phyloP scores from a whole-genome alignment of 2,113 vertebrate species.

The Dryoscopus gambensis region DNA sequence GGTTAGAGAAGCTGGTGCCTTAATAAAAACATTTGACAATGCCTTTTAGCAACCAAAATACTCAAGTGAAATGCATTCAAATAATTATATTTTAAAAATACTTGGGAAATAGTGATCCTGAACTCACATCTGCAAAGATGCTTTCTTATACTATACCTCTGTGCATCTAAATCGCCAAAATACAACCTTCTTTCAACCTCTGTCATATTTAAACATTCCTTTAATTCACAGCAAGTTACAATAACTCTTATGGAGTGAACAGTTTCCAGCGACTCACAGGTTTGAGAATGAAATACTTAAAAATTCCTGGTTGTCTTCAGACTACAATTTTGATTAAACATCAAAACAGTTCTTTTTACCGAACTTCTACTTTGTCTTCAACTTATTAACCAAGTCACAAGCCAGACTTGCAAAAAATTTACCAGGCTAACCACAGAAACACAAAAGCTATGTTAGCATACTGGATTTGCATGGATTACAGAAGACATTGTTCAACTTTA shows the following conservation, averaged over 20 bases:
- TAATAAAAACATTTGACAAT: constrained; percentile 1
- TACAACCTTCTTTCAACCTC: not conserved
- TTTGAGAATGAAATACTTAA: not conserved
- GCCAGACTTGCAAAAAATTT: not conserved
- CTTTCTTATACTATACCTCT: not conserved
- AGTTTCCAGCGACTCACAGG: fast-evolving
- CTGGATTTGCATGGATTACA: not conserved
- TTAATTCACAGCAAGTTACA: not conserved
- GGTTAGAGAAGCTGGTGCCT: not conserved
- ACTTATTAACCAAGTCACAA: not conserved
- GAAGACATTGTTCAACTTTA: not conserved
- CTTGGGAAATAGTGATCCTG: not conserved
- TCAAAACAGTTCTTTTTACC: not conserved
- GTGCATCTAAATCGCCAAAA: not conserved
- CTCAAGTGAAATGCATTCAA: not conserved
- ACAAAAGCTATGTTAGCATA: not conserved
- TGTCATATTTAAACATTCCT: not conserved
- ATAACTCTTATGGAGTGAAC: not conserved
- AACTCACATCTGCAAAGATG: not conserved
- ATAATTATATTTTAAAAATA: not conserved
- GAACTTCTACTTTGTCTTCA: not conserved
- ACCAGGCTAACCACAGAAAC: not conserved
- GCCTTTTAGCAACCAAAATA: not conserved
- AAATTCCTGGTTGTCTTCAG: not conserved
- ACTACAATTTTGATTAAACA: not conserved